Evolutionary conservation across 2,797 vertebrate species (phyloP).

Genomic region (Lepus oiostolus): DNA sequence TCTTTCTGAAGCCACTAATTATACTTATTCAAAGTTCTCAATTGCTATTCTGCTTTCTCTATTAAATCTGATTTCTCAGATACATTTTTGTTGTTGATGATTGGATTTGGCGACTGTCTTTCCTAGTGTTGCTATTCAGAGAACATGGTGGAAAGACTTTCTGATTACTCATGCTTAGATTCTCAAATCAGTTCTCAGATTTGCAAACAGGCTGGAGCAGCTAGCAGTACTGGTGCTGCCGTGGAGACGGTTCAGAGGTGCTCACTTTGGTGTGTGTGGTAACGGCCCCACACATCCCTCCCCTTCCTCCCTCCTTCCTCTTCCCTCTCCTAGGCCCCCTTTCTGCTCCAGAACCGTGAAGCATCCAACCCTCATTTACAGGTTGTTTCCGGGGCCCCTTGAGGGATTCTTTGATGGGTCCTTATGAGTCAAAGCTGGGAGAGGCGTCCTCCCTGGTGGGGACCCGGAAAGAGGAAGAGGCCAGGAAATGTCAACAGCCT

Average conservation of each 20-base stretch:
- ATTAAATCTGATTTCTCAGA: neutral
- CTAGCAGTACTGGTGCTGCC: neutral
- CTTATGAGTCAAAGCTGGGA: neutral
- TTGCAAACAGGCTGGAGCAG: neutral
- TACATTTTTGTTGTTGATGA: neutral
- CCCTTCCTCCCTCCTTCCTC: neutral
- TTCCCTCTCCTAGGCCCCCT: neutral
- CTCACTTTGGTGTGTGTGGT: neutral
- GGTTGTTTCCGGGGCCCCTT: neutral
- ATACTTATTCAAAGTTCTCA: neutral
- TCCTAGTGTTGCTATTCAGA: neutral
- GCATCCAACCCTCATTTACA: neutral
- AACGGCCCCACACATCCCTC: neutral
- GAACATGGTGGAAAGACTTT: neutral
- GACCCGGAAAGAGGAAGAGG: neutral
- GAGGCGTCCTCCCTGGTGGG: neutral
- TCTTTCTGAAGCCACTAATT: neutral
- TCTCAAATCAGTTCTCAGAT: neutral
- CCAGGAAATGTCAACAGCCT: neutral
- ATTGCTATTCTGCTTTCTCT: neutral
- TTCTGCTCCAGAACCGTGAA: neutral
- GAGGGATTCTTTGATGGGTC: neutral
- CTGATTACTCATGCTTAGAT: neutral
- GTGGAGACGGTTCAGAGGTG: neutral
- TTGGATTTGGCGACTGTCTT: neutral